A percentile compares a stretch with the other conserved stretches of the same genome.
Evolutionary conservation across 2,797 vertebrate genomes (phyloP).

Genomic region (Schizothorax lantsangensis): DNA sequence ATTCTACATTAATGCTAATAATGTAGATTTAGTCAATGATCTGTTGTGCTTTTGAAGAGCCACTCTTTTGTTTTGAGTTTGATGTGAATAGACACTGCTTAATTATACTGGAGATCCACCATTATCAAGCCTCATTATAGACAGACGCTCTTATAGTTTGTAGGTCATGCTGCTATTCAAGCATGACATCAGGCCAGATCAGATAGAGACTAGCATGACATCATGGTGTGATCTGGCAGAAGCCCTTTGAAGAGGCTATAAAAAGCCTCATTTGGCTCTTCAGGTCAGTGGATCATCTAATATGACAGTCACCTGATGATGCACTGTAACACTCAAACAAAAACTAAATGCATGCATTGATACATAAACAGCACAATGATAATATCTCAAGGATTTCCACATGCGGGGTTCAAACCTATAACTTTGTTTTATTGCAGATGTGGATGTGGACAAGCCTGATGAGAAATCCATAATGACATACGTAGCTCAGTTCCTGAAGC

Average conservation of each 20-base stretch:
- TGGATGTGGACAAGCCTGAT: conserved; percentile 98
- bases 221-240: conserved; percentile 62
- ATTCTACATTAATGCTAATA: neutral
- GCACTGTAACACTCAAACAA: neutral
- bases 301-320: neutral
- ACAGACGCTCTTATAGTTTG: conserved; percentile 41
- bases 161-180: conserved; percentile 61
- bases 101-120: conserved; percentile 18
- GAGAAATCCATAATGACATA: conserved; percentile 99
- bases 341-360: neutral
- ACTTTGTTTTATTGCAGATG: conserved; percentile 79
- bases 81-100: conserved; percentile 33
- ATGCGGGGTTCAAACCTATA: neutral
- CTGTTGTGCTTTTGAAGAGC: conserved; percentile 23
- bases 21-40: neutral
- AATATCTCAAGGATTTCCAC: neutral
- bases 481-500: conserved; percentile 97
- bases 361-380: neutral
- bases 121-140: conserved; percentile 44
- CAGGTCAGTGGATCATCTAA: conserved; percentile 3
- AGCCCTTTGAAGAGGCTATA: conserved; percentile 47
- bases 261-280: conserved; percentile 49
- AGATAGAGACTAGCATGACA: conserved; percentile 55
- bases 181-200: conserved; percentile 61
- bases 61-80: conserved; percentile 24